phyloP scores from a whole-genome alignment of 2,113 vertebrate species.

The Gopherus flavomarginatus region DNA sequence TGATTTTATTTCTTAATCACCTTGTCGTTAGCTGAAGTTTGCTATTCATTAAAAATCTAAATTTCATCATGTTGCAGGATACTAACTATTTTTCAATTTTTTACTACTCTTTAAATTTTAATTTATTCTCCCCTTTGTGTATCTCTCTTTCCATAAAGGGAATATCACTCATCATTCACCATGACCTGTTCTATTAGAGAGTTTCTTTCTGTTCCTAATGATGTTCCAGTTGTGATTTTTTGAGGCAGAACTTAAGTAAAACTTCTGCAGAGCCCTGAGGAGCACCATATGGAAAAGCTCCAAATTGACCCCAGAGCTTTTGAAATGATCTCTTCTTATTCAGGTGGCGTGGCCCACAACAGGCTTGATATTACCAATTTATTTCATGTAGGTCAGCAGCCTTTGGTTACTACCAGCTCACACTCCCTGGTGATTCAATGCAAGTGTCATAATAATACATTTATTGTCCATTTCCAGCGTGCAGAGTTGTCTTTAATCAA shows the following conservation, averaged over 20 bases:
- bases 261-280: not conserved
- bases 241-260: not conserved
- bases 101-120: not conserved
- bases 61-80: constrained; percentile 12
- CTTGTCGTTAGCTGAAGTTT: constrained; percentile 41
- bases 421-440: not conserved
- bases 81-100: constrained; percentile 14
- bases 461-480: not conserved
- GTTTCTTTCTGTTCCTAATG: not conserved
- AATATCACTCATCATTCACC: not conserved
- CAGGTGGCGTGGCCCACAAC: not conserved
- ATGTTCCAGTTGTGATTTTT: not conserved
- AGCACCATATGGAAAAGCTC: not conserved
- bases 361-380: not conserved
- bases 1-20: constrained; percentile 67
- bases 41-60: constrained; percentile 24
- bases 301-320: not conserved
- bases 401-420: not conserved
- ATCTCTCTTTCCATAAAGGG: not conserved
- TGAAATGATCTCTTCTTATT: not conserved
- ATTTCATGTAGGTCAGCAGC: not conserved
- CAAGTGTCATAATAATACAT: not conserved
- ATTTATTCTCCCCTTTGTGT: not conserved
- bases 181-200: not conserved
- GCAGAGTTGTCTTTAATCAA: not conserved